Conservation (phyloP, 2,888 invertebrate species). For the Caenorhabditis doughertyi region DNA sequence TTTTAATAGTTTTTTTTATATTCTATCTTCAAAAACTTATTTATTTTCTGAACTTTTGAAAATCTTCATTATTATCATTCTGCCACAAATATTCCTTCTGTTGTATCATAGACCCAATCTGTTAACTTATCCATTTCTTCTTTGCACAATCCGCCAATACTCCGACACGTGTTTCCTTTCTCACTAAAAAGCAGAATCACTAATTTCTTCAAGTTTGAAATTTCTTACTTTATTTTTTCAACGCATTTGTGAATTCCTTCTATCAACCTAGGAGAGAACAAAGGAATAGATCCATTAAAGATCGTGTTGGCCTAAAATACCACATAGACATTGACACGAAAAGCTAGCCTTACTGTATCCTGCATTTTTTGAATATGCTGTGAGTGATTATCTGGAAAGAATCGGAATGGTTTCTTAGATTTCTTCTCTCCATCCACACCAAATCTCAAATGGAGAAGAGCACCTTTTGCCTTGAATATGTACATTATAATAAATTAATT, state of each 20-base stretch:
- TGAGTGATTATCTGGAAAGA: slow-evolving; percentile 9
- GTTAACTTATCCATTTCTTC: slow-evolving; percentile 19
- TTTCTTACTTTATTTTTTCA: neutral
- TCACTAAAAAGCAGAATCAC: slow-evolving; percentile 20
- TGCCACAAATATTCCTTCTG: slow-evolving; percentile 28
- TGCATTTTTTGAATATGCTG: neutral
- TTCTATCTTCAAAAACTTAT: no score
- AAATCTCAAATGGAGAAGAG: slow-evolving; percentile 27
- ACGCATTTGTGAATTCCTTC: slow-evolving; percentile 21
- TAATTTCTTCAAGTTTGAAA: no score
- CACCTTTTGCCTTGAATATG: neutral
- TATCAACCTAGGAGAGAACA: slow-evolving; percentile 8
- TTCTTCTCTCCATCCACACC: neutral
- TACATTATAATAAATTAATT: no score
- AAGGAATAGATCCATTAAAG: slow-evolving; percentile 6
- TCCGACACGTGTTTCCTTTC: slow-evolving; percentile 1
- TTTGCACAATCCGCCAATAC: slow-evolving; percentile 35
- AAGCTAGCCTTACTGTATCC: neutral
- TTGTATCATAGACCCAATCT: slow-evolving; percentile 40
- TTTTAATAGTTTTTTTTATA: no score
- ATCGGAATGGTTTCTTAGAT: slow-evolving; percentile 6
- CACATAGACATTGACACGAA: neutral
- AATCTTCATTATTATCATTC: no score
- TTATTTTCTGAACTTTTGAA: no score
- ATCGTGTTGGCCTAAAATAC: neutral